phyloP scores from a whole-genome alignment of 2,888 invertebrate species.

The Scrobipalpa costella region DNA sequence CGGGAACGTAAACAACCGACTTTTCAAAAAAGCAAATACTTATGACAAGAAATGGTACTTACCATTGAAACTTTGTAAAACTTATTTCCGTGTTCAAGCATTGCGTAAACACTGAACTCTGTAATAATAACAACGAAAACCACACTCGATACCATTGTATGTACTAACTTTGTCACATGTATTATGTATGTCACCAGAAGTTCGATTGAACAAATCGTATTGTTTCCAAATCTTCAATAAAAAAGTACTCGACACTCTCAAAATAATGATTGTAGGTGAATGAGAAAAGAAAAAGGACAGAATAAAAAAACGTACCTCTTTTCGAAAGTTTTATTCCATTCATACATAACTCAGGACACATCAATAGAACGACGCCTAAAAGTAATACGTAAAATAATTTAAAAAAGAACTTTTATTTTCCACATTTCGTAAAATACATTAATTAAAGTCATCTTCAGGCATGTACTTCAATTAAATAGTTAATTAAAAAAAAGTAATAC shows the following conservation, averaged over 20 bases:
- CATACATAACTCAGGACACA: slow-evolving; percentile 10
- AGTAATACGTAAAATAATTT: no score
- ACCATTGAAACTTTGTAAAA: slow-evolving; percentile 64
- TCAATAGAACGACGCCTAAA: slow-evolving; percentile 2
- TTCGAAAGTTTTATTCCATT: slow-evolving; percentile 1
- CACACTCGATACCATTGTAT: neutral
- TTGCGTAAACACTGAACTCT: neutral
- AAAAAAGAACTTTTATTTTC: no score
- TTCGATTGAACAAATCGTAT: slow-evolving; percentile 12
- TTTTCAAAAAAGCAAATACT: neutral
- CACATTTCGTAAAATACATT: no score
- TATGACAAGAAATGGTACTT: slow-evolving; percentile 37
- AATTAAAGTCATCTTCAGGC: no score
- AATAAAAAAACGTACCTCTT: neutral
- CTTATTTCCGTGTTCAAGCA: slow-evolving; percentile 19
- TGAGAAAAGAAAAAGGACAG: neutral
- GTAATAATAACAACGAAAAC: neutral
- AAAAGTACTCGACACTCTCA: neutral
- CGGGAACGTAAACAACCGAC: no score
- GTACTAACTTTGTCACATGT: neutral
- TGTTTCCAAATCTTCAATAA: slow-evolving; percentile 2
- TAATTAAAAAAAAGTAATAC: neutral
- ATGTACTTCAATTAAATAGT: no score
- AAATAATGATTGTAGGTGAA: neutral
- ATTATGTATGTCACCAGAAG: neutral